Conservation (phyloP, 2,888 invertebrate species). For the Leptopterna dolabrata region DNA sequence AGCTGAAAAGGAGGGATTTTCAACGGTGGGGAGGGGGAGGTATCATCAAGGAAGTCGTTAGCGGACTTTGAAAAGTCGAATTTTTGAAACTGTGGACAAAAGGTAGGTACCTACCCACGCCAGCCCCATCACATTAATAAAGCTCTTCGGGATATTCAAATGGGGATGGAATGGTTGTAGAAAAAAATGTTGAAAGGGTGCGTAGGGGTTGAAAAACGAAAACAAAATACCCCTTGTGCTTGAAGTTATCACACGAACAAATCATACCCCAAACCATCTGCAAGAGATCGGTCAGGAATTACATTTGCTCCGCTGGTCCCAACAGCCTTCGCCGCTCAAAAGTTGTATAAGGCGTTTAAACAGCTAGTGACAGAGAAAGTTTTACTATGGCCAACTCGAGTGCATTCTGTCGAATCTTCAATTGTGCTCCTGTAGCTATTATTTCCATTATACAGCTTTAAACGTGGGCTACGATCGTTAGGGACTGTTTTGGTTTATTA, state of each 20-base stretch:
- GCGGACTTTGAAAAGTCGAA: slow-evolving; percentile 19
- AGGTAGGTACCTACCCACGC: not conserved
- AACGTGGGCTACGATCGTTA: no score
- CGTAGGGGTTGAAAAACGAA: not conserved
- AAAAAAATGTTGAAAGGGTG: not conserved
- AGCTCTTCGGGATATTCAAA: not conserved
- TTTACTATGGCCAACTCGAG: not conserved
- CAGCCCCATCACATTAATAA: not conserved
- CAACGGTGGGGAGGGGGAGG: not conserved
- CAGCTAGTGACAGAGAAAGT: not conserved
- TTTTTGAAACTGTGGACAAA: not conserved
- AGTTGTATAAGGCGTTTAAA: not conserved
- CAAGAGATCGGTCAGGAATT: not conserved
- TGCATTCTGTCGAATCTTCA: no score
- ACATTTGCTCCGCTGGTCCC: not conserved
- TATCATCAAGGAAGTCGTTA: slow-evolving; percentile 27
- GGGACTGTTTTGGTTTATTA: no score
- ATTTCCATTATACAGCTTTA: no score
- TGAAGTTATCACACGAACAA: not conserved
- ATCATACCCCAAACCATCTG: not conserved
- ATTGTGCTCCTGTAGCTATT: no score
- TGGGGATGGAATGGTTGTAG: not conserved
- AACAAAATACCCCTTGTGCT: not conserved
- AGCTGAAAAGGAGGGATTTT: not conserved
- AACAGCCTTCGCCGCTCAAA: not conserved